These are phyloP conservation scores for Papilio protenor DNA, from an alignment of 2,888 invertebrate species.

Conservation along the genomic window DNA sequence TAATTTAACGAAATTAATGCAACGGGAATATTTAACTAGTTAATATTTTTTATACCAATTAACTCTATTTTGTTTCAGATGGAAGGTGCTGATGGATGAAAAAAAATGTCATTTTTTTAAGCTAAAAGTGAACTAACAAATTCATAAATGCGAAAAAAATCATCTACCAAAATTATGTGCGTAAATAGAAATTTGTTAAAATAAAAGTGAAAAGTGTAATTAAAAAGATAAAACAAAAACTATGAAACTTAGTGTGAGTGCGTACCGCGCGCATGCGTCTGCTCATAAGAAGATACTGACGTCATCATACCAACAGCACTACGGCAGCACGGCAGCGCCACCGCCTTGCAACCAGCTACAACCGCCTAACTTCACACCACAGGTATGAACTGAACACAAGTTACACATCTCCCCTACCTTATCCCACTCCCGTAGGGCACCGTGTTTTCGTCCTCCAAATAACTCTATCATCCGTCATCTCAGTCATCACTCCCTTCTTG, in stretches of 20 bases:
- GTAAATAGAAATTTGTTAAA: neutral
- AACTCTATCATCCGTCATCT: too few relatives aligned
- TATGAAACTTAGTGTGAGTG: slow-evolving; percentile 95
- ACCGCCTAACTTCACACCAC: slow-evolving; percentile 71
- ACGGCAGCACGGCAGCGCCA: slow-evolving; percentile 89
- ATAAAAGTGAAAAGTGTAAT: neutral
- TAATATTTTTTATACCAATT: neutral
- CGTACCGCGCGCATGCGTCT: slow-evolving; percentile 94
- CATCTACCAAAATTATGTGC: too few relatives aligned
- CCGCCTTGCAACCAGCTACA: slow-evolving; percentile 82
- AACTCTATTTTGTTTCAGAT: slow-evolving; percentile 38
- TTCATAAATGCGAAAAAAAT: too few relatives aligned
- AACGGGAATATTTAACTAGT: neutral
- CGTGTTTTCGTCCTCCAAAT: too few relatives aligned
- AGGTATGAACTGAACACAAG: slow-evolving; percentile 56
- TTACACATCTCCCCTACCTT: too few relatives aligned
- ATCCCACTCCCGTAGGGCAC: too few relatives aligned
- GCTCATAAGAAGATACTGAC: slow-evolving; percentile 94
- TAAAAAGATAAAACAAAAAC: slow-evolving; percentile 41
- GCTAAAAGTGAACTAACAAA: too few relatives aligned
- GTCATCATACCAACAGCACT: slow-evolving; percentile 90
- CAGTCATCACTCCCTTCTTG: too few relatives aligned
- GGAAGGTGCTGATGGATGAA: neutral
- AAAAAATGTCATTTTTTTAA: too few relatives aligned
- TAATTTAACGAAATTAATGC: neutral